Base-by-base conservation (phyloP, 2,888 invertebrate species). In the Heliconius aoede region DNA sequence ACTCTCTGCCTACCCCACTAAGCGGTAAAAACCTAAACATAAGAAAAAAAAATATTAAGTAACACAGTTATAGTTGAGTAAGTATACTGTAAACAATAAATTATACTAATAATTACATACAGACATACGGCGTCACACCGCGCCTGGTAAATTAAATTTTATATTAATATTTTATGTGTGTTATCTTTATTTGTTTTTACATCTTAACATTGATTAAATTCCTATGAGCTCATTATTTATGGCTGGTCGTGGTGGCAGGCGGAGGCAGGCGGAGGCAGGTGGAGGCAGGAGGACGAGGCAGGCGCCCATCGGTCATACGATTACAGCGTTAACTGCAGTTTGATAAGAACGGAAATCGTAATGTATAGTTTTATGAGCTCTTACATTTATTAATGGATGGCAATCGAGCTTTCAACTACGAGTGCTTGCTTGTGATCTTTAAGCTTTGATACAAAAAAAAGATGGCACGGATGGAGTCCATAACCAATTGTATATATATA, bases 341-440 rank as follows among this genome's bases (percentile, higher is more conserved):
- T 36, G 74, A 77, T 76, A 78, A 72, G 67, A 72, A 28, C 78
- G 79, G 79, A 79, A 76, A 79, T 73, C 68, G 79, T 79, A 79
- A 78, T 76, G 74, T 78, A 78, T 78, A 72, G 73, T 74, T 74
- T 76, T 78, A 80, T 77, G 78, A 78, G 68, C 68, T 75, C 76
- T 76, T 80, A 72, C 74, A 77, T 79, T 77, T 73, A 75, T 80
- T 79, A 78, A 62, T 40, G 51, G 60, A 51, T 60, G 36, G 73
- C 46, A 68, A 68, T 73, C 68, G 69, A 69, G 55, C 40, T 68
- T 51, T n/a, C 4, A 32, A 67, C 55, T 40, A 15, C n/a, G n/a
- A n/a, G n/a, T n/a, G n/a, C 68, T 69, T 18, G 51, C 4, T 58
- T 32, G 32, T 46, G 58, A 30, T 30, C 40, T 68, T 40, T 60